phyloP scores from a whole-genome alignment of 2,888 invertebrate species.

The Hetaerina titia region DNA sequence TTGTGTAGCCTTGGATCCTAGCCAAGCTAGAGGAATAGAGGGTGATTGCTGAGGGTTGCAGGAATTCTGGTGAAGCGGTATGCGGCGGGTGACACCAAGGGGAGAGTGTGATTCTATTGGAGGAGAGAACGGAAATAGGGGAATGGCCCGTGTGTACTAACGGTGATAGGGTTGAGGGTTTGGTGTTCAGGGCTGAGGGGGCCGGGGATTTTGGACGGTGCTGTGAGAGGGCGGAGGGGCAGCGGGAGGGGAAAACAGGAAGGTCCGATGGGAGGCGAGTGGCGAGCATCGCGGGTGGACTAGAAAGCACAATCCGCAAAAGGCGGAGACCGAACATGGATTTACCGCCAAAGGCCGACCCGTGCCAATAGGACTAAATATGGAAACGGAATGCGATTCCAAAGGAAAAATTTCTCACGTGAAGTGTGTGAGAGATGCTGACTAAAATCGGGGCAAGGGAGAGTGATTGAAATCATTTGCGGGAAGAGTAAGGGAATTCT shows the following conservation, averaged over 20 bases:
- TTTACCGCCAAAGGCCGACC: background rate
- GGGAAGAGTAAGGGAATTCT: background rate
- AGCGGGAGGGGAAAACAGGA: background rate
- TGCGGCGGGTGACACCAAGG: background rate
- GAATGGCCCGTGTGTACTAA: background rate
- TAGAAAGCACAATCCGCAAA: background rate
- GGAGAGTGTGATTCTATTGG: background rate
- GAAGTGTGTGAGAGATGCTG: background rate
- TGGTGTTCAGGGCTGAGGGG: background rate
- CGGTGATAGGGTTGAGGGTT: background rate
- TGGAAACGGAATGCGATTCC: background rate
- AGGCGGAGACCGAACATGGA: background rate
- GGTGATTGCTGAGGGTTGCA: background rate
- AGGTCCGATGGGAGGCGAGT: background rate
- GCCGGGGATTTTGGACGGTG: background rate
- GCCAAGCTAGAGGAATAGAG: background rate
- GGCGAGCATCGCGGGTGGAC: background rate
- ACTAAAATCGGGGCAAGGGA: background rate
- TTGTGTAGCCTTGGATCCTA: background rate
- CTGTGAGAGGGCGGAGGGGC: background rate
- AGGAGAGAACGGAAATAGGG: too few relatives aligned
- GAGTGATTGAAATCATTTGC: background rate
- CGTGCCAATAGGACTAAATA: background rate
- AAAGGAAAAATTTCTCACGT: background rate
- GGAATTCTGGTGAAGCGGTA: background rate